phyloP scores from a whole-genome alignment of 1,140 invertebrate species.

The Dendrolimus punctatus region DNA sequence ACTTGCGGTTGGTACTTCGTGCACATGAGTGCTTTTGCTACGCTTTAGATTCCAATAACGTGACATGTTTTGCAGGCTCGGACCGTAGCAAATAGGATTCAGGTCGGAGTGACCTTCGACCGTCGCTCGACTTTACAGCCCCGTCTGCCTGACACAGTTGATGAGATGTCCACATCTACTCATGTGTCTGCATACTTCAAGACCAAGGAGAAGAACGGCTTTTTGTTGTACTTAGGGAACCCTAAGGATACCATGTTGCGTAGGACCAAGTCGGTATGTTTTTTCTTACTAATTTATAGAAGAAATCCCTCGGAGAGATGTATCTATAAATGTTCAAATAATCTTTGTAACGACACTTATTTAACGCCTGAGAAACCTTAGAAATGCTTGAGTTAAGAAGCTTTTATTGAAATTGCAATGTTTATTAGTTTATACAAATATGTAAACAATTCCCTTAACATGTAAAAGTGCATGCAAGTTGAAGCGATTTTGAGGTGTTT shows the following conservation, averaged over 20 bases:
- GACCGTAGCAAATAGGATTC: slow-evolving; percentile 49
- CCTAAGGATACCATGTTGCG: slow-evolving; percentile 80
- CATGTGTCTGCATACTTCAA: slow-evolving; percentile 90
- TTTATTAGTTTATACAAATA: too few species aligned
- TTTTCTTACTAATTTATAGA: not conserved
- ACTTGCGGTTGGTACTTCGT: too few species aligned
- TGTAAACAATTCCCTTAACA: too few species aligned
- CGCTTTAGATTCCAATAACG: not conserved
- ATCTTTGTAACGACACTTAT: too few species aligned
- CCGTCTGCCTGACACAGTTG: slow-evolving; percentile 86
- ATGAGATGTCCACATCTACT: slow-evolving; percentile 87
- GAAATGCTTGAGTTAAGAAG: too few species aligned
- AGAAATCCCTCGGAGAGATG: too few species aligned
- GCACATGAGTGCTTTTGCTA: not conserved
- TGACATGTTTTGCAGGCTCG: slow-evolving; percentile 31
- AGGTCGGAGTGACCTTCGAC: slow-evolving; percentile 86
- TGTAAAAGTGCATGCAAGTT: too few species aligned
- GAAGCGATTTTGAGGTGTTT: too few species aligned
- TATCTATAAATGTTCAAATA: too few species aligned
- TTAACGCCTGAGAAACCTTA: too few species aligned
- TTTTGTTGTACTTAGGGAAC: slow-evolving; percentile 93
- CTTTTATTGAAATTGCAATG: too few species aligned
- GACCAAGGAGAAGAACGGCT: slow-evolving; percentile 85
- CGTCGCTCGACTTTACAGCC: slow-evolving; percentile 88
- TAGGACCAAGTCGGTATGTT: slow-evolving; percentile 76